A percentile compares a stretch with the other conserved stretches of the same genome.
Evolutionary conservation across 1,140 invertebrate genomes (phyloP).

Genomic region (Pristionchus pacificus): DNA sequence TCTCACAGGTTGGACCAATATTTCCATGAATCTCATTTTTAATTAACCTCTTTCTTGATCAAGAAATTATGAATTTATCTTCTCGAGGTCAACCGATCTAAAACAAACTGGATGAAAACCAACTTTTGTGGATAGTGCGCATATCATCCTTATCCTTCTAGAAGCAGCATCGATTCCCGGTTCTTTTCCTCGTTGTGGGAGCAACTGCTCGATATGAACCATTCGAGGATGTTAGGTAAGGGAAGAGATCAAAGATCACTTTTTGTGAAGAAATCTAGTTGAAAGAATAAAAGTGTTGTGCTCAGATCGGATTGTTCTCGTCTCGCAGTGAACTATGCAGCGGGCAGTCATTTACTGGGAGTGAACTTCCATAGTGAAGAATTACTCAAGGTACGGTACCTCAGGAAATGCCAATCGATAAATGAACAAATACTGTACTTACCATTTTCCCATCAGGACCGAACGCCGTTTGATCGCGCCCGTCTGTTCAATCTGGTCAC

Average conservation of each 20-base stretch:
- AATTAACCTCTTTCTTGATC: too few relatives aligned
- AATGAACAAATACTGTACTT: too few relatives aligned
- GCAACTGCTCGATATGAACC: conserved; percentile 38
- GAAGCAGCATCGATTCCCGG: conserved; percentile 56
- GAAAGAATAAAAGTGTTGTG: background rate
- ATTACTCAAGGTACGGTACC: conserved; percentile 27
- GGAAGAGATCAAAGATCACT: background rate
- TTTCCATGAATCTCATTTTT: too few relatives aligned
- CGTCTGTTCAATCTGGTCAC: conserved; percentile 42
- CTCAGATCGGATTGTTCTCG: conserved; percentile 44
- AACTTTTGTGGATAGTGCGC: too few relatives aligned
- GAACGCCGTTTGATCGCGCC: conserved; percentile 41
- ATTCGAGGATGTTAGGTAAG: conserved; percentile 35
- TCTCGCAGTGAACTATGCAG: conserved; percentile 51
- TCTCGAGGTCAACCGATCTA: too few relatives aligned
- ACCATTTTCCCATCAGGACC: conserved; percentile 20
- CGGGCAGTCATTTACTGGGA: conserved; percentile 42
- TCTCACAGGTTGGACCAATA: conserved; percentile 23
- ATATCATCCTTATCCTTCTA: conserved; percentile 11
- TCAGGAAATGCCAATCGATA: background rate
- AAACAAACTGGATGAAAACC: too few relatives aligned
- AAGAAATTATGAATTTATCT: too few relatives aligned
- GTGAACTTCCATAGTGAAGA: conserved; percentile 56
- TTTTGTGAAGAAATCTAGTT: conserved; percentile 13
- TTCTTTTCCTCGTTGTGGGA: conserved; percentile 50